Base-by-base conservation (phyloP, 2,888 invertebrate genomes). In the Marronus borbonicus region DNA sequence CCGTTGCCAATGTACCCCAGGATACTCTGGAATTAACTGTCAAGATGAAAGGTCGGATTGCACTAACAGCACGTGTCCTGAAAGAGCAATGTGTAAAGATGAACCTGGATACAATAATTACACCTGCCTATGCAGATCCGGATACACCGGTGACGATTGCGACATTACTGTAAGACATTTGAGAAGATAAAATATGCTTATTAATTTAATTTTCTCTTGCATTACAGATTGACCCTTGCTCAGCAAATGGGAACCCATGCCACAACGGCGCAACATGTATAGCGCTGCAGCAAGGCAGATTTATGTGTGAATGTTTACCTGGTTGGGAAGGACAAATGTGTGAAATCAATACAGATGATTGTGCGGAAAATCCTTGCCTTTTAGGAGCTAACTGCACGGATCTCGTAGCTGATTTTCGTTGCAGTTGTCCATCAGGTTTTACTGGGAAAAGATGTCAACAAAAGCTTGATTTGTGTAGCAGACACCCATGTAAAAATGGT, bases 261-360 rank as follows among this genome's bases (percentile, higher is more conserved):
- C 93, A 93, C 69, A 97, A 98, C 85, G 96, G 96, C 3, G 98
- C 96, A 3, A 93, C 94, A 58, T 98, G 98, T 85, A 92, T 95
- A 81, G 97, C 96, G 64, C 91, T 97, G 78, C 96, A 96, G 87
- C 97, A 97, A 90, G 97, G 97, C 12, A 91, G 97, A 82, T 98
- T 95, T 88, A 95, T 96, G 88, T 99, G 99, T 87, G 96, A 97
- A 87, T 99, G 99, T 88, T 90, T 96, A 76, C 95, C 97, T 24
- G 99, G 99, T 58, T 99, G 99, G 98, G 97, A 97, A 87, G 99
- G 99, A 79, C 95, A 96, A 84, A 94, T 95, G 80, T 99, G 99
- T 88, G 97, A 98, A 86, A 92, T 91, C n/a, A 97, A 98, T 86
- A 96, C 93, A 80, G 95, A 98, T 85, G 98, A 98, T 86, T 98